Evolutionary conservation across 2,888 invertebrate species (phyloP).

Genomic region (Cephus pulcher): DNA sequence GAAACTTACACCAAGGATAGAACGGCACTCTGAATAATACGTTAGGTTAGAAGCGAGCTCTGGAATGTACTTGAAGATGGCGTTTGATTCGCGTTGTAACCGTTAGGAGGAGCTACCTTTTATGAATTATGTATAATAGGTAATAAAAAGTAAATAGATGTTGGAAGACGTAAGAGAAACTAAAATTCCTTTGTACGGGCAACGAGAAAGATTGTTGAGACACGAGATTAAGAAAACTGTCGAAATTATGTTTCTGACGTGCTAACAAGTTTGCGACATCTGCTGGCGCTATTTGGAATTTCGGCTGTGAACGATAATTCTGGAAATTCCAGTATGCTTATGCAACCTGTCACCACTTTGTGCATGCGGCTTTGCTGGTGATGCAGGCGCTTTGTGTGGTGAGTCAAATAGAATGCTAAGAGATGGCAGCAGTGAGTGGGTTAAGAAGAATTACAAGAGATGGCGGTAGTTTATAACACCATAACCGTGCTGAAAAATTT

Average conservation of each 20-base stretch:
- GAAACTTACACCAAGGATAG: conserved; percentile 16
- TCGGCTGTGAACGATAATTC: not conserved
- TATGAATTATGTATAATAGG: not conserved
- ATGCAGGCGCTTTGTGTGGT: not conserved
- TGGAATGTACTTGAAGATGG: not conserved
- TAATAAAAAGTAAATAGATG: not conserved
- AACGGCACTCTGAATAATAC: not conserved
- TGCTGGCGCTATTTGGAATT: not conserved
- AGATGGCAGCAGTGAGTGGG: not conserved
- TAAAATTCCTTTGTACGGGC: not conserved
- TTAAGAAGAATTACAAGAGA: not conserved
- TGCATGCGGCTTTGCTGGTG: not conserved
- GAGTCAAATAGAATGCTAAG: not conserved
- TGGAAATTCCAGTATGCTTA: not conserved
- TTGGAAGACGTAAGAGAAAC: not conserved
- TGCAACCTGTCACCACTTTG: not conserved
- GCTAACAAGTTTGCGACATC: not conserved
- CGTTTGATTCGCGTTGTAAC: not conserved
- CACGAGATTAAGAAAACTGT: not conserved
- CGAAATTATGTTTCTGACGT: not conserved
- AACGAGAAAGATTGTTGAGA: not conserved
- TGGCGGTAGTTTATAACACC: not conserved
- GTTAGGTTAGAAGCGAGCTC: conserved; percentile 1
- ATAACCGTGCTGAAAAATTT: not conserved
- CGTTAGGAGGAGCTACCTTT: not conserved